Base-by-base conservation (phyloP, 2,113 vertebrate species). In the Tragelaphus strepsiceros region DNA sequence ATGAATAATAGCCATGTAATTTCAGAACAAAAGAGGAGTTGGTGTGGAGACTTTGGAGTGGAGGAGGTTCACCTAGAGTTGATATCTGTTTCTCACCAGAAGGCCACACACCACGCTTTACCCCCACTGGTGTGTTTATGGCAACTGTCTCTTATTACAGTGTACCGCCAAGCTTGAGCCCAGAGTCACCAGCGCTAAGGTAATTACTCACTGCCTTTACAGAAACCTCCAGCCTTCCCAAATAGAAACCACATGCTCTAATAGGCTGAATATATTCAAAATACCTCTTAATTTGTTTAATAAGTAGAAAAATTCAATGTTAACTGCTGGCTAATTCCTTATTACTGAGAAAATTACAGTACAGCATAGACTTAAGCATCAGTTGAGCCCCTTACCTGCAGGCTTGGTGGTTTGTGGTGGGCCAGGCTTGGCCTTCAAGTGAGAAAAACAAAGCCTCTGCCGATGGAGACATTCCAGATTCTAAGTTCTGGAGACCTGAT, bases 181-280 rank as follows among this genome's bases (percentile, higher is more conserved):
- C 98, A 98, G 98, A 99, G 98, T 98, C 99, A 99, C 99, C 99
- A 99, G 98, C 91, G 96, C 98, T 51, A 96, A 98, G 98, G 98
- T 99, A 99, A 99, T 99, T 99, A 99, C 99, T 99, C 98, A 98
- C 99, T 98, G 98, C 98, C 98, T 98, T 99, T 88, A 7, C 98
- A 98, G 97, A 98, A 98, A 98, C 98, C 98, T 98, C 99, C 99
- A 99, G 99, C 99, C 99, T 99, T 98, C 98, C 98, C 98, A 99
- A 99, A 99, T 99, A 99, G 99, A 99, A 99, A 99, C 99, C 99
- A 99, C 99, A 99, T 99, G 99, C 99, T 98, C 98, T 98, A 98
- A 98, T 99, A 99, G 99, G 97, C 98, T 78, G 97, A 97, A 96
- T 89, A 86, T 98, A 98, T 99, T 99, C 98, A 98, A 98, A 99